phyloP scores from a whole-genome alignment of 1,140 invertebrate genomes.

The Halictus rubicundus region DNA sequence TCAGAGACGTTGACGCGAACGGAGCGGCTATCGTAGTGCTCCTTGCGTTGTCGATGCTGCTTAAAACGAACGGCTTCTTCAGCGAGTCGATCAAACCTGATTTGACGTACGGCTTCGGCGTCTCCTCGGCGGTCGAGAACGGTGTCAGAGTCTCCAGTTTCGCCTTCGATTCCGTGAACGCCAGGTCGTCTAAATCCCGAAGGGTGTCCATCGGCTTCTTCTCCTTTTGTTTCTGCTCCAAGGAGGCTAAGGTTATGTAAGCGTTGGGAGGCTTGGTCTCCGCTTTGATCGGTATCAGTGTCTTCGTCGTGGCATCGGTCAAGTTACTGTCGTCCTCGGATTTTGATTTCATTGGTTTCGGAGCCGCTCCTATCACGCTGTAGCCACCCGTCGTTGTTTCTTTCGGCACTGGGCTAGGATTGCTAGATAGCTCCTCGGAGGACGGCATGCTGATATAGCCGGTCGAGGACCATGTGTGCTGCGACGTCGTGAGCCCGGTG shows the following conservation, averaged over 20 bases:
- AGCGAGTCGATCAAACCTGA: conserved; percentile 63
- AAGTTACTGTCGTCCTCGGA: conserved; percentile 56
- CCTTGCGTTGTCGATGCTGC: conserved; percentile 17
- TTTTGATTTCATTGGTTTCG: conserved; percentile 62
- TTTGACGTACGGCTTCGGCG: conserved; percentile 70
- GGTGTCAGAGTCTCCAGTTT: conserved; percentile 41
- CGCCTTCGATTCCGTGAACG: conserved; percentile 52
- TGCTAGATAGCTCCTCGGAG: conserved; percentile 74
- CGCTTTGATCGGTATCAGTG: conserved; percentile 46
- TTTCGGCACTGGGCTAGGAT: conserved; percentile 71
- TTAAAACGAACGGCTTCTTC: conserved; percentile 47
- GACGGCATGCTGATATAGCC: conserved; percentile 78
- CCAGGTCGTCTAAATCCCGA: conserved; percentile 52
- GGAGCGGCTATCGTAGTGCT: conserved; percentile 19
- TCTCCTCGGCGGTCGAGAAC: conserved; percentile 18
- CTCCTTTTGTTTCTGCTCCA: conserved; percentile 67
- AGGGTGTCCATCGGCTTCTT: conserved; percentile 40
- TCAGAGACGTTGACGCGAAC: conserved; percentile 47
- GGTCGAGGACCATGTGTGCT: conserved; percentile 75
- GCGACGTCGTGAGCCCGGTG: conserved; percentile 67
- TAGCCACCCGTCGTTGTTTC: conserved; percentile 65
- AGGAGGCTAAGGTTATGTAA: conserved; percentile 67
- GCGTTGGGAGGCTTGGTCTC: conserved; percentile 59
- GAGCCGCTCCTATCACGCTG: conserved; percentile 66
- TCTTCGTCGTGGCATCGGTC: conserved; percentile 11